These are phyloP conservation scores for Lydus trimaculatus DNA, from an alignment of 2,888 invertebrate genomes.

Conservation along the genomic window DNA sequence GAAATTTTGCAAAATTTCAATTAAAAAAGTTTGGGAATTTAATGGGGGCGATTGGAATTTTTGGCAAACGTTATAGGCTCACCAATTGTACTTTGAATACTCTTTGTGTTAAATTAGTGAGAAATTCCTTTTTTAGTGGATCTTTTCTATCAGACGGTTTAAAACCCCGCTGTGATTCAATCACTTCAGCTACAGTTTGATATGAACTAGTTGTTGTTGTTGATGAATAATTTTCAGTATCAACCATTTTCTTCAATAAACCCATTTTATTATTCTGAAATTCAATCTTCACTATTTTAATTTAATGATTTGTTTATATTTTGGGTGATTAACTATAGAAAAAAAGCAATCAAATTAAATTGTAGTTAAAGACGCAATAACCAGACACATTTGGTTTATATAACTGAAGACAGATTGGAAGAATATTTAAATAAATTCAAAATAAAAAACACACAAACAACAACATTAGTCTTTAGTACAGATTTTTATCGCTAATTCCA, in stretches of 20 bases:
- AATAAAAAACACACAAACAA: background rate
- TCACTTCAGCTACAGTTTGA: constrained; percentile 60
- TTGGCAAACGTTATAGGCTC: constrained; percentile 60
- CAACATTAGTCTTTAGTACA: background rate
- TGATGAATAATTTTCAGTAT: constrained; percentile 1
- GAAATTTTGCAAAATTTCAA: no score
- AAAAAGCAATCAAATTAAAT: background rate
- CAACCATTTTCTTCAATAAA: constrained; percentile 8
- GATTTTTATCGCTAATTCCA: constrained; percentile 4
- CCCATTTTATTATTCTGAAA: constrained; percentile 8
- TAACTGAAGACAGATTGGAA: background rate
- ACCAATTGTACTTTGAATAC: constrained; percentile 85
- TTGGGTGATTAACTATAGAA: background rate
- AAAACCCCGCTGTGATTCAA: constrained; percentile 78
- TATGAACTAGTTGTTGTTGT: background rate
- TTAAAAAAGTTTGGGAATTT: constrained; percentile 41
- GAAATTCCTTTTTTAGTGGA: constrained; percentile 80
- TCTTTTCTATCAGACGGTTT: constrained; percentile 87
- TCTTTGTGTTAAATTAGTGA: constrained; percentile 80
- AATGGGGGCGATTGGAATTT: constrained; percentile 58
- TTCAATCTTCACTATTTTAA: constrained; percentile 6
- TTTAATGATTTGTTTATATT: background rate
- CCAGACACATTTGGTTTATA: background rate
- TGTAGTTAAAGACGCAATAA: background rate
- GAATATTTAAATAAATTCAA: background rate